These are phyloP conservation scores for Siderastrea radians DNA, from an alignment of 92 coral and sea anemone genomes.

Conservation along the genomic window DNA sequence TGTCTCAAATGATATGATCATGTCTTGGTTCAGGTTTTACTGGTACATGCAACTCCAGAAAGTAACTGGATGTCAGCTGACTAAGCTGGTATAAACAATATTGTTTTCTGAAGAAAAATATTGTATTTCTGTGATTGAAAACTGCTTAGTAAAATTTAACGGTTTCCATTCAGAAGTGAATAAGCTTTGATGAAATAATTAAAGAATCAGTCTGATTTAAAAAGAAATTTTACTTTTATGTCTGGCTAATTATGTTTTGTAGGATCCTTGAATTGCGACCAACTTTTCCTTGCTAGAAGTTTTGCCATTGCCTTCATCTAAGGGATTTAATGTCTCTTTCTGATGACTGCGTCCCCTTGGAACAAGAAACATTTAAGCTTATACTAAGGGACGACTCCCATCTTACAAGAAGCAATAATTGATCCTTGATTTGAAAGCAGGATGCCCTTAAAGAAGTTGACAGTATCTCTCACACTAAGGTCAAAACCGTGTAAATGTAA, in stretches of 20 bases:
- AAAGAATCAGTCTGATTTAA: conserved; percentile 9
- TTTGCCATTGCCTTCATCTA: conserved; percentile 27
- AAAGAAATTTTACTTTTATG: conserved; percentile 1
- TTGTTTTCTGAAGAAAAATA: too few relatives aligned
- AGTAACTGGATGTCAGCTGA: too few relatives aligned
- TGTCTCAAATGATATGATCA: too few relatives aligned
- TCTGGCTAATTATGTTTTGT: not conserved
- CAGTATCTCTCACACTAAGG: conserved; percentile 5
- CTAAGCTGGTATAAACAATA: too few relatives aligned
- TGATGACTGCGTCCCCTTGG: conserved; percentile 36
- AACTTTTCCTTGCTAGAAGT: conserved; percentile 34
- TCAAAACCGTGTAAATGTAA: conserved; percentile 8
- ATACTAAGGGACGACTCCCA: not conserved
- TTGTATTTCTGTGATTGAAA: too few relatives aligned
- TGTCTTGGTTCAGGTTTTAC: too few relatives aligned
- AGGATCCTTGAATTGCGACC: conserved; percentile 27
- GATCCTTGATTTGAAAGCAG: conserved; percentile 23
- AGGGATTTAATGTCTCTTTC: conserved; percentile 14
- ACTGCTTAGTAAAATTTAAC: too few relatives aligned
- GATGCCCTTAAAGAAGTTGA: conserved; percentile 29
- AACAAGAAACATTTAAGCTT: conserved; percentile 24
- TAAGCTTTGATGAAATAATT: not conserved
- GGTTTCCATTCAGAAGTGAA: too few relatives aligned
- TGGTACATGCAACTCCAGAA: too few relatives aligned
- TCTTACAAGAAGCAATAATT: not conserved